Evolutionary conservation across 2,888 invertebrate species (phyloP).

Genomic region (Fragum fragum): DNA sequence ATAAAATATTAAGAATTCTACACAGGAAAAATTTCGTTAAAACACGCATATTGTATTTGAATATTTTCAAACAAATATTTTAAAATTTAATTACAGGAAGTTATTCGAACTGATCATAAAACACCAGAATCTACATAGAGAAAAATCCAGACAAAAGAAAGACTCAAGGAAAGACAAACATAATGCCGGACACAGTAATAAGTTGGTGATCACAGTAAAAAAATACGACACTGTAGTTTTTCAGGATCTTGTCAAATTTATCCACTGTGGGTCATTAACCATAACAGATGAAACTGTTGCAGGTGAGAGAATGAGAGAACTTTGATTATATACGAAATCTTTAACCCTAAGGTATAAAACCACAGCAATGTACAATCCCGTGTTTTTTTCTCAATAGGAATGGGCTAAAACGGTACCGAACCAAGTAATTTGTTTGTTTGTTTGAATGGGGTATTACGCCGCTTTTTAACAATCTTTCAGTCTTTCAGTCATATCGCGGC

Average conservation of each 20-base stretch:
- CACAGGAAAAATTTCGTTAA: neutral
- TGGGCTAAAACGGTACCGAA: no score
- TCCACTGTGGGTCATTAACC: neutral
- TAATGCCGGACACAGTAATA: neutral
- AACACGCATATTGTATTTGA: no score
- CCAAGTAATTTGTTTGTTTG: no score
- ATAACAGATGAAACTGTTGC: conserved; percentile 3
- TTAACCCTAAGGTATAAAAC: neutral
- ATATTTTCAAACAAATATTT: no score
- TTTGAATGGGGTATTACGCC: no score
- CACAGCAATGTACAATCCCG: neutral
- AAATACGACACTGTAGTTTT: conserved; percentile 9
- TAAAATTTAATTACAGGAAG: conserved; percentile 10
- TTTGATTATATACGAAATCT: neutral
- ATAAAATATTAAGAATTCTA: no score
- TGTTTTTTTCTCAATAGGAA: neutral
- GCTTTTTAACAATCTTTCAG: no score
- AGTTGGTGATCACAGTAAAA: conserved; percentile 5
- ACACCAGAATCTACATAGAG: neutral
- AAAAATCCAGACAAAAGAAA: neutral
- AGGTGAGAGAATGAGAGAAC: neutral
- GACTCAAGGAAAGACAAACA: neutral
- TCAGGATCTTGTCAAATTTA: neutral
- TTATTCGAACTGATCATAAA: neutral
- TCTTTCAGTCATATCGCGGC: no score